Percentiles rank a stretch among this genome's conserved stretches.
These are phyloP conservation scores for Cynopterus sphinx DNA, from an alignment of 2,797 vertebrate genomes.

Conservation along the genomic window DNA sequence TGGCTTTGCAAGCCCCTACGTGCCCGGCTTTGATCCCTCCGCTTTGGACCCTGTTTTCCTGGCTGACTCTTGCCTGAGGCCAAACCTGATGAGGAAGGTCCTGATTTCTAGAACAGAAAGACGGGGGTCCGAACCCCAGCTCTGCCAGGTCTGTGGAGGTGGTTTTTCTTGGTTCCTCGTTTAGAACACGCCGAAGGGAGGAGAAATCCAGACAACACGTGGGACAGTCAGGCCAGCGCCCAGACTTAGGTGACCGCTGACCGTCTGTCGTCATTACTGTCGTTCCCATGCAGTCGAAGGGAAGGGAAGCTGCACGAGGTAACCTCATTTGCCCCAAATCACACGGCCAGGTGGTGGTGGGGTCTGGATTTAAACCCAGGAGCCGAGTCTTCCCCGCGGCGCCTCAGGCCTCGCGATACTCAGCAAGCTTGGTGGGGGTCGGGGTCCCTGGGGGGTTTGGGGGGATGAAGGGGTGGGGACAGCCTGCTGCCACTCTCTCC, in stretches of 20 bases:
- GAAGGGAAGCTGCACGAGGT: not conserved
- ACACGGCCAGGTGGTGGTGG: not conserved
- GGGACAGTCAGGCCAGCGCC: not conserved
- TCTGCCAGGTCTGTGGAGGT: not conserved
- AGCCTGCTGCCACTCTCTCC: not conserved
- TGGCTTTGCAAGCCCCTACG: not conserved
- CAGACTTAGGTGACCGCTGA: not conserved
- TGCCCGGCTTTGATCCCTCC: too few species aligned
- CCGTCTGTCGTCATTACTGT: too few species aligned
- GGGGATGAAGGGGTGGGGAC: not conserved
- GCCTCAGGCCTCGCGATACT: not conserved
- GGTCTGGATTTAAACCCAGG: not conserved
- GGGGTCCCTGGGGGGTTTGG: rapidly evolving
- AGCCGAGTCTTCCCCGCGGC: rapidly evolving
- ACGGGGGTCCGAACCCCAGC: not conserved
- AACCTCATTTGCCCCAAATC: not conserved
- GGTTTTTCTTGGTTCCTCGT: not conserved
- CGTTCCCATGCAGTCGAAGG: too few species aligned
- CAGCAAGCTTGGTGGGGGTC: not conserved
- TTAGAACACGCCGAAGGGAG: not conserved
- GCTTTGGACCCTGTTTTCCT: not conserved
- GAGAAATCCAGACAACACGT: rapidly evolving
- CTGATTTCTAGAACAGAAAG: not conserved
- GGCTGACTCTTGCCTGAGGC: not conserved
- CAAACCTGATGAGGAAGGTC: not conserved